Percentiles rank a stretch among this genome's conserved stretches.
Evolutionary conservation across 1,140 invertebrate genomes (phyloP).

Genomic region (Papilio aristodemus): DNA sequence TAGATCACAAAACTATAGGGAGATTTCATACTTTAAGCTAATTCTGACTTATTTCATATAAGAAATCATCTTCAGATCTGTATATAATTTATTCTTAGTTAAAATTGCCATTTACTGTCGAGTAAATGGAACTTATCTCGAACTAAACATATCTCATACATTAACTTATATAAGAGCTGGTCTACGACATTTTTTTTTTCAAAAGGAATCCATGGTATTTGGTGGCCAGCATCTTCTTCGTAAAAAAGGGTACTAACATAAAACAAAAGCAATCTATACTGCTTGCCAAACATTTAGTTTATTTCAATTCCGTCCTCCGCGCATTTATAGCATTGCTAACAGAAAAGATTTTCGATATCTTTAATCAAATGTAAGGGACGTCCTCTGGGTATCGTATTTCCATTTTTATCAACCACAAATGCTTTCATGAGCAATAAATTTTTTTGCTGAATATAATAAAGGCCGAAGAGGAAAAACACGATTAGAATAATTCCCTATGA

Average conservation of each 20-base stretch:
- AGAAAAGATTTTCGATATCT: constrained; percentile 34
- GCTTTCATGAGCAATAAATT: constrained; percentile 29
- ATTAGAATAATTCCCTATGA: constrained; percentile 4
- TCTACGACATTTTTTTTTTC: too few relatives aligned
- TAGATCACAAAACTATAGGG: too few relatives aligned
- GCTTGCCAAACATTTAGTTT: constrained; percentile 21
- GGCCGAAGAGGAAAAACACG: constrained; percentile 7
- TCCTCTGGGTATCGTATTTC: constrained; percentile 23
- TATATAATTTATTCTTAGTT: too few relatives aligned
- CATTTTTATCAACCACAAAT: constrained; percentile 34
- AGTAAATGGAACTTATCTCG: too few relatives aligned
- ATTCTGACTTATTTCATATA: too few relatives aligned
- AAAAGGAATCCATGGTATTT: too few relatives aligned
- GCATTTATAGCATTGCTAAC: constrained; percentile 34
- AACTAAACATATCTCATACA: too few relatives aligned
- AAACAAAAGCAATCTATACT: constrained; percentile 29
- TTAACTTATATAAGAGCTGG: too few relatives aligned
- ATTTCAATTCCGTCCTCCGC: constrained; percentile 28
- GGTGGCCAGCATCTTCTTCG: background rate
- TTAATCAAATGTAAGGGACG: constrained; percentile 34
- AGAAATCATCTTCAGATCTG: too few relatives aligned
- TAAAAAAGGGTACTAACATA: background rate
- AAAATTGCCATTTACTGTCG: too few relatives aligned
- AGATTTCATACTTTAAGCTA: too few relatives aligned
- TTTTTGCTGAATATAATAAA: constrained; percentile 28